Percentiles rank a stretch among this genome's conserved stretches.
phyloP scores from a whole-genome alignment of 2,113 vertebrate species.

The Sceloporus undulatus region DNA sequence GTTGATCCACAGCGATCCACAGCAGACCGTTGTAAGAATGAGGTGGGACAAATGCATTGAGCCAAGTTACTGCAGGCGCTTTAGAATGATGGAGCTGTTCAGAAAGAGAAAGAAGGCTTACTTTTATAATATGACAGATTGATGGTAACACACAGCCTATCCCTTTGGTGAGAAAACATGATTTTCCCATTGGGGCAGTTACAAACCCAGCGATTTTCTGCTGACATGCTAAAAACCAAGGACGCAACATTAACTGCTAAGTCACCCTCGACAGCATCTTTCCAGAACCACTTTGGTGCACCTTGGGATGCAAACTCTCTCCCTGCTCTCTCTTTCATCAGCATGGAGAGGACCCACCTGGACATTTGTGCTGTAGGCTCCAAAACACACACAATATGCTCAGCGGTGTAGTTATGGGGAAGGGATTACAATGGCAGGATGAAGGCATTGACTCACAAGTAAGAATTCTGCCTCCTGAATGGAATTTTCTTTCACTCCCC shows the following conservation, averaged over 20 bases:
- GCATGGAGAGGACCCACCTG: neutral
- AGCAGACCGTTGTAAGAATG: neutral
- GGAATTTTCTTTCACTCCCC: neutral
- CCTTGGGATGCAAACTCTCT: neutral
- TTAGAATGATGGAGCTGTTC: neutral
- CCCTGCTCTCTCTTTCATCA: slow-evolving; percentile 26
- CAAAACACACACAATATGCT: neutral
- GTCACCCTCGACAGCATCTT: neutral
- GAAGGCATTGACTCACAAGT: no score
- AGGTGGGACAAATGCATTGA: neutral
- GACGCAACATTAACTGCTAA: neutral
- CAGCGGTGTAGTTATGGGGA: no score
- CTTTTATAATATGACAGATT: neutral
- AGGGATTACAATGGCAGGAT: no score
- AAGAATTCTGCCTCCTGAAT: neutral
- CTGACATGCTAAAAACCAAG: neutral
- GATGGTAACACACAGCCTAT: neutral
- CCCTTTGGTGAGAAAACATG: neutral
- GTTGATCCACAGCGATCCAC: no score
- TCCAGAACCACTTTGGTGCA: neutral
- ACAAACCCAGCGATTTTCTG: neutral
- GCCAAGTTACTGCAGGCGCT: no score
- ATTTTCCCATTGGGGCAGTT: neutral
- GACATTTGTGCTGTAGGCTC: neutral
- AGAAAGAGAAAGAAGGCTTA: neutral